phyloP scores from a whole-genome alignment of 2,797 vertebrate species.

The Aeoliscus strigatus region DNA sequence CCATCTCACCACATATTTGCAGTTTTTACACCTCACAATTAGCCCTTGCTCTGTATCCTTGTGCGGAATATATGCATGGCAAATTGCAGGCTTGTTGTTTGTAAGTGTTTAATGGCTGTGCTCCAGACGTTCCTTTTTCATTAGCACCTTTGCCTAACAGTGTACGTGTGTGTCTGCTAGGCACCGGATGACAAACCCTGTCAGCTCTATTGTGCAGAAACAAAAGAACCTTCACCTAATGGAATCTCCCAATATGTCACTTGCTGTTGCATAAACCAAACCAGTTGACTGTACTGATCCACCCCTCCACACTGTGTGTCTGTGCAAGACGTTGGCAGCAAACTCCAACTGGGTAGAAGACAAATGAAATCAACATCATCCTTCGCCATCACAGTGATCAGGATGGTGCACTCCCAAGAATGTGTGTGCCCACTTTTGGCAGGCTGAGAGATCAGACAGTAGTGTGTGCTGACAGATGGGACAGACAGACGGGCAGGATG shows the following conservation, averaged over 20 bases:
- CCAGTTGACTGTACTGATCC: too few species aligned
- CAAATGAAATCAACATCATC: too few species aligned
- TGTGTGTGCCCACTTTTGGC: slow-evolving; percentile 45
- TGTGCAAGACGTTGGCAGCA: too few species aligned
- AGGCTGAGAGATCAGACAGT: slow-evolving; percentile 73
- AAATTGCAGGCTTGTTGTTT: too few species aligned
- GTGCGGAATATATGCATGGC: too few species aligned
- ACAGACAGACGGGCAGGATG: slow-evolving; percentile 43
- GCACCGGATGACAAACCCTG: slow-evolving; percentile 56
- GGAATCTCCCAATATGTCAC: slow-evolving; percentile 52
- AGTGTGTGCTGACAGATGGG: slow-evolving; percentile 69
- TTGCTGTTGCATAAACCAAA: too few species aligned
- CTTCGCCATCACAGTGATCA: too few species aligned
- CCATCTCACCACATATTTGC: too few species aligned
- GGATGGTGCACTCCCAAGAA: slow-evolving; percentile 46
- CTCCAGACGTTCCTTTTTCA: slow-evolving; percentile 32
- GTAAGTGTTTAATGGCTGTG: slow-evolving; percentile 12
- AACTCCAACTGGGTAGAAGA: too few species aligned
- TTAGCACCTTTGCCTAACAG: slow-evolving; percentile 15
- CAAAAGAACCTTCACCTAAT: slow-evolving; percentile 57
- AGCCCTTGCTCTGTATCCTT: slow-evolving; percentile 8
- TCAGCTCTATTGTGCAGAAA: slow-evolving; percentile 63
- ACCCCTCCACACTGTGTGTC: too few species aligned
- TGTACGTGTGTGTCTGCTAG: slow-evolving; percentile 23
- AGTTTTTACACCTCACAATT: too few species aligned